Percentiles rank a stretch among this genome's conserved stretches.
Conservation (phyloP, 2,888 invertebrate genomes). For the Azorinus chamasolen region DNA sequence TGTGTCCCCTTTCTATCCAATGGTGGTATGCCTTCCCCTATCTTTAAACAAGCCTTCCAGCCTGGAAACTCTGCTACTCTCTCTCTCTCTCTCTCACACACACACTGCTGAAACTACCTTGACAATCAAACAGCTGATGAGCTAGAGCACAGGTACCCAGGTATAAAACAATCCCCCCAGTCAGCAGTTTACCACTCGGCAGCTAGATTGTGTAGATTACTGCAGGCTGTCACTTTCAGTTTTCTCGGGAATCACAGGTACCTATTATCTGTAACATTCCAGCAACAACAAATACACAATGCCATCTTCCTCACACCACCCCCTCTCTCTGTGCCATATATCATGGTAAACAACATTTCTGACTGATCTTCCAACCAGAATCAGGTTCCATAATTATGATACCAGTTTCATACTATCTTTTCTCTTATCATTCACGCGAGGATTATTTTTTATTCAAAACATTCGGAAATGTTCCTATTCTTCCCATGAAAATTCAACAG, state of each 20-base stretch:
- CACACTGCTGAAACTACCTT: slow-evolving; percentile 22
- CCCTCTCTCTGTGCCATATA: too few species aligned
- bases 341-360: too few species aligned
- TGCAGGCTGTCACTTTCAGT: slow-evolving; percentile 48
- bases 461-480: too few species aligned
- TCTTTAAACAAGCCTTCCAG: too few species aligned
- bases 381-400: too few species aligned
- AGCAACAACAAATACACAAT: slow-evolving; percentile 34
- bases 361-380: too few species aligned
- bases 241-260: slow-evolving; percentile 12
- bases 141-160: slow-evolving; percentile 3
- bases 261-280: slow-evolving; percentile 31
- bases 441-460: too few species aligned
- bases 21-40: too few species aligned
- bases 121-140: slow-evolving; percentile 35
- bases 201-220: slow-evolving; percentile 49
- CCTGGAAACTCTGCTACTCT: slow-evolving; percentile 3
- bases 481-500: too few species aligned
- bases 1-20: too few species aligned
- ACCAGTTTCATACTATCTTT: too few species aligned
- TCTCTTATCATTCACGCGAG: too few species aligned
- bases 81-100: slow-evolving; percentile 13
- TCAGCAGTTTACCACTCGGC: slow-evolving; percentile 55
- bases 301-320: slow-evolving; percentile 14
- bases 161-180: slow-evolving; percentile 24